Evolutionary conservation across 1,140 invertebrate species (phyloP).

Genomic region (Megalopta genalis): DNA sequence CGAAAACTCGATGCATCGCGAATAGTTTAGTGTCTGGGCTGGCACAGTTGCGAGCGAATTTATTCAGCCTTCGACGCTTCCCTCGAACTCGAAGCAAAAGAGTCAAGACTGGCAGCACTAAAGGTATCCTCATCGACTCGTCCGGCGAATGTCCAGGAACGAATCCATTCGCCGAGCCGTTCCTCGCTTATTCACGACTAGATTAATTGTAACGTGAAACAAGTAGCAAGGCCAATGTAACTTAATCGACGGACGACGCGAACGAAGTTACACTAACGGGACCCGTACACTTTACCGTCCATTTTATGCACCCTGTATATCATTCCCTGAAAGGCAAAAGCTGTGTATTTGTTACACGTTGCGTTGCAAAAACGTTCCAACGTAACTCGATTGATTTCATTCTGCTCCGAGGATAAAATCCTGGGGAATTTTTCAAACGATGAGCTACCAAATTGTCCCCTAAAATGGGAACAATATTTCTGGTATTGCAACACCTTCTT

Average conservation of each 20-base stretch:
- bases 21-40: background rate
- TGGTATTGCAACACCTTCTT: no score
- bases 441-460: no score
- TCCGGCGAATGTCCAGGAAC: background rate
- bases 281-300: no score
- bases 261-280: background rate
- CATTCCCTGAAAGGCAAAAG: no score
- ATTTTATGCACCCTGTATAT: no score
- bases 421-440: no score
- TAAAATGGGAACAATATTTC: no score
- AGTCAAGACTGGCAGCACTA: conserved; percentile 16
- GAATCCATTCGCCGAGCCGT: background rate
- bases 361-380: no score
- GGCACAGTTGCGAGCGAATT: background rate
- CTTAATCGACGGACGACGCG: conserved; percentile 8
- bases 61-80: background rate
- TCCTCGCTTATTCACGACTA: conserved; percentile 7
- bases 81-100: background rate
- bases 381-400: no score
- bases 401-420: no score
- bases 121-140: background rate
- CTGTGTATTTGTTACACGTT: no score
- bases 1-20: background rate
- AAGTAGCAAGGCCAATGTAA: conserved; percentile 24
- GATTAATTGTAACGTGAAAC: background rate